A percentile compares a stretch with the other conserved stretches of the same genome.
These are phyloP conservation scores for Dufourea novaeangliae DNA, from an alignment of 1,140 invertebrate genomes.

Conservation along the genomic window DNA sequence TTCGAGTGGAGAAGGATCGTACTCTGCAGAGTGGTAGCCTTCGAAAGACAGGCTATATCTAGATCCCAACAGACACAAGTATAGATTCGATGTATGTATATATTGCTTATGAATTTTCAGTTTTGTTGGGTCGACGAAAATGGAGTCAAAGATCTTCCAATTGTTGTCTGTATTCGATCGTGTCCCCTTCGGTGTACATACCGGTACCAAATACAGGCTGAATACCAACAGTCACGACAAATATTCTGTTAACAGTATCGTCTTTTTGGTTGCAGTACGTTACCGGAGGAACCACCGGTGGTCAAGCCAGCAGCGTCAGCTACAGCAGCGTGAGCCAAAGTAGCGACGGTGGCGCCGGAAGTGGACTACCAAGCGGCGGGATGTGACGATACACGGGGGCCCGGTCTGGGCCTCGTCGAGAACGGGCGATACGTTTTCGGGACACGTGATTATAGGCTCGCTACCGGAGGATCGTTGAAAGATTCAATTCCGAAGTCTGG, in stretches of 20 bases:
- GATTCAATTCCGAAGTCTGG: no score
- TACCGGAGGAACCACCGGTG: conserved; percentile 70
- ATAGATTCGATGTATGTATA: no score
- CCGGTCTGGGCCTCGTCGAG: conserved; percentile 74
- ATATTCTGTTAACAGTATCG: conserved; percentile 26
- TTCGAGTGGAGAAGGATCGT: no score
- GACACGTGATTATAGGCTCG: conserved; percentile 75
- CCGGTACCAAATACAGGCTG: background rate
- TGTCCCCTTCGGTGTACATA: conserved; percentile 27
- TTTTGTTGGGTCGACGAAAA: background rate
- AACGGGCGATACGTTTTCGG: conserved; percentile 77
- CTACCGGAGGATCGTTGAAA: background rate
- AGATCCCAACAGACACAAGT: no score
- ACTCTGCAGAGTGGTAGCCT: no score
- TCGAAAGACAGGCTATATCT: no score
- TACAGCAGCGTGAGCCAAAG: conserved; percentile 79
- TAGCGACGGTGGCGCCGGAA: conserved; percentile 72
- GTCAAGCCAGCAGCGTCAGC: conserved; percentile 75
- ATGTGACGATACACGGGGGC: conserved; percentile 78
- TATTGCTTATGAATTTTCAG: no score
- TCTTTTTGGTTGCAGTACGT: conserved; percentile 75
- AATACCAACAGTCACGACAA: background rate
- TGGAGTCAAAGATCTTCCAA: background rate
- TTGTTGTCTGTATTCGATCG: background rate
- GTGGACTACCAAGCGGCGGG: conserved; percentile 63